Evolutionary conservation across 1,140 invertebrate genomes (phyloP).

Genomic region (Polypedilum vanderplanki): DNA sequence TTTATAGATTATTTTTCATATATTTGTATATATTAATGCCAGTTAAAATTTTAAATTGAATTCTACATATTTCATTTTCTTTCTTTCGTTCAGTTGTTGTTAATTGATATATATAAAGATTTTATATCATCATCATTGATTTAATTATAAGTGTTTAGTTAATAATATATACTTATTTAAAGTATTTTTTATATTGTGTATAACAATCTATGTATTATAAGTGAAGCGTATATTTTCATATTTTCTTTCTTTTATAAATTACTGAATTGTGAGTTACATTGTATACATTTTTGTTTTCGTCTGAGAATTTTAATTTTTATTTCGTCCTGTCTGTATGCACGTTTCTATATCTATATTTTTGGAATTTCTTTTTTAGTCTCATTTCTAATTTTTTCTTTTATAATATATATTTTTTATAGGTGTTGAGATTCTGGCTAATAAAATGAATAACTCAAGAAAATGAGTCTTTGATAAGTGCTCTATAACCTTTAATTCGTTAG

Average conservation of each 20-base stretch:
- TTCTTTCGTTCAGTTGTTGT: not conserved
- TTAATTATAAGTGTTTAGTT: not conserved
- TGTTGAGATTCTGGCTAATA: not conserved
- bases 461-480: not conserved
- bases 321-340: not conserved
- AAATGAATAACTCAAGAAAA: not conserved
- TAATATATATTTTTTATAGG: no score
- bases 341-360: not conserved
- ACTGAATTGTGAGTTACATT: not conserved
- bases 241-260: not conserved
- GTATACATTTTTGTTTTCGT: not conserved
- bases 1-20: not conserved
- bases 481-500: not conserved
- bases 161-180: slow-evolving; percentile 2
- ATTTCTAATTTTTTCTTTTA: no score
- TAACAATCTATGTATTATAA: slow-evolving; percentile 13
- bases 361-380: no score
- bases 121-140: slow-evolving; percentile 5
- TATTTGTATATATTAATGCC: not conserved
- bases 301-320: not conserved
- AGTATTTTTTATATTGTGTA: slow-evolving; percentile 13
- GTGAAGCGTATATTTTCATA: not conserved
- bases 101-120: not conserved
- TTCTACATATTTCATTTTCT: slow-evolving; percentile 19
- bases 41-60: slow-evolving; percentile 3